Evolutionary conservation across 2,797 vertebrate species (phyloP).

Genomic region (Syngnathus acus): DNA sequence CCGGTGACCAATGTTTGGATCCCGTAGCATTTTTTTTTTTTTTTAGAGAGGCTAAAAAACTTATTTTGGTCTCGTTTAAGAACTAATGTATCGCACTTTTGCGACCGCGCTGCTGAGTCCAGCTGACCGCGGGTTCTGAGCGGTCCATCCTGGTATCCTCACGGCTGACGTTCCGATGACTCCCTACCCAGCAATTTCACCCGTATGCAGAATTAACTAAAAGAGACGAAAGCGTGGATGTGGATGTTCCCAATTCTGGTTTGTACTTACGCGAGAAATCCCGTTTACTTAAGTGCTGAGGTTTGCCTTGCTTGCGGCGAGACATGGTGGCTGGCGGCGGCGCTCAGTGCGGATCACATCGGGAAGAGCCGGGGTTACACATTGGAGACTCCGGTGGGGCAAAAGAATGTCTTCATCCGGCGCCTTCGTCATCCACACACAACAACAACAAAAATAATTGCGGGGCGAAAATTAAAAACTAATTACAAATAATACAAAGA

Average conservation of each 20-base stretch:
- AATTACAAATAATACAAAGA: constrained; percentile 99
- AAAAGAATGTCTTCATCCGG: constrained; percentile 93
- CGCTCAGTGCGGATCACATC: constrained; percentile 93
- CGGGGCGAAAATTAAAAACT: constrained; percentile 58
- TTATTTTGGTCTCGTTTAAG: constrained; percentile 45
- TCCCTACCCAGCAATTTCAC: constrained; percentile 2
- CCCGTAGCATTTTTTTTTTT: background rate
- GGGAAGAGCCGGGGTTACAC: constrained; percentile 87
- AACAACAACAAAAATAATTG: constrained; percentile 22
- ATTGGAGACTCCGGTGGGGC: constrained; percentile 88
- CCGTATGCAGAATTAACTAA: constrained; percentile 26
- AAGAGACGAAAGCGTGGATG: constrained; percentile 35
- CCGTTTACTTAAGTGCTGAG: constrained; percentile 98
- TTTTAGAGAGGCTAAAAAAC: constrained; percentile 39
- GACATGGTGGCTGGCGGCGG: constrained; percentile 90
- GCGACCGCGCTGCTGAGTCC: constrained; percentile 62
- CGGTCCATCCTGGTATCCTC: constrained; percentile 40
- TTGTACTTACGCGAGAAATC: constrained; percentile 97
- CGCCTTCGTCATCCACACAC: constrained; percentile 92
- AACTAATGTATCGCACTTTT: constrained; percentile 54
- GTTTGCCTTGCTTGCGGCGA: constrained; percentile 99
- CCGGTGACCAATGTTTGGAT: background rate
- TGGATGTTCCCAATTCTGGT: constrained; percentile 25
- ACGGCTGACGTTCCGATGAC: background rate
- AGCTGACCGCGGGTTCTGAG: constrained; percentile 65